Evolutionary conservation across 2,113 vertebrate genomes (phyloP).

Genomic region (Ciconia stormi): DNA sequence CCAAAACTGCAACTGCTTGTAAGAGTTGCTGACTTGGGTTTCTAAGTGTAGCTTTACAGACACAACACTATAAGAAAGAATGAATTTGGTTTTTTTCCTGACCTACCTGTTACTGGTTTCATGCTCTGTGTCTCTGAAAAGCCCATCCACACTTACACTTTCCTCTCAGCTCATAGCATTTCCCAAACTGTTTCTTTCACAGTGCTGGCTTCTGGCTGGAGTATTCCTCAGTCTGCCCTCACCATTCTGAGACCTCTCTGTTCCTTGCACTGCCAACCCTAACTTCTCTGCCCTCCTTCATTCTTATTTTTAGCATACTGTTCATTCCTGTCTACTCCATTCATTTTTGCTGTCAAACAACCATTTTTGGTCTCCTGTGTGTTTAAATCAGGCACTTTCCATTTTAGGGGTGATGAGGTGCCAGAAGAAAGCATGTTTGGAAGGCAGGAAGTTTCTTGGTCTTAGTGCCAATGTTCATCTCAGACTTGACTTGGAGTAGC

Average conservation of each 20-base stretch:
- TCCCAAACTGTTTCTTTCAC: not conserved
- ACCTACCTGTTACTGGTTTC: not conserved
- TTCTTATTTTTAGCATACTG: not conserved
- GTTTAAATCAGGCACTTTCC: not conserved
- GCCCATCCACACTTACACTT: not conserved
- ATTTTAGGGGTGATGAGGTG: not conserved
- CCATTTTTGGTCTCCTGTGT: accelerated
- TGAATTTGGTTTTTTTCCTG: accelerated
- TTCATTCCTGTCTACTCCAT: not conserved
- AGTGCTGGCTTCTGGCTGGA: not conserved
- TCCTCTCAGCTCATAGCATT: not conserved
- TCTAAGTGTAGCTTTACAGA: not conserved
- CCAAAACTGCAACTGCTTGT: not conserved
- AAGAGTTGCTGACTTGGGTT: not conserved
- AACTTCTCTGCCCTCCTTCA: not conserved
- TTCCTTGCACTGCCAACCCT: not conserved
- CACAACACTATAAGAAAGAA: not conserved
- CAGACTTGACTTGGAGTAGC: not conserved
- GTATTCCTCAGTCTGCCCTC: not conserved
- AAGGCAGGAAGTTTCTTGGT: not conserved
- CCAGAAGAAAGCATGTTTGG: not conserved
- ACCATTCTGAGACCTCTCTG: not conserved
- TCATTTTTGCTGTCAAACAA: not conserved
- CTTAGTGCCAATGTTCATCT: not conserved
- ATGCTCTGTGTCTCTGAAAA: not conserved